phyloP scores from a whole-genome alignment of 2,797 vertebrate genomes.

The Uromys caudimaculatus region DNA sequence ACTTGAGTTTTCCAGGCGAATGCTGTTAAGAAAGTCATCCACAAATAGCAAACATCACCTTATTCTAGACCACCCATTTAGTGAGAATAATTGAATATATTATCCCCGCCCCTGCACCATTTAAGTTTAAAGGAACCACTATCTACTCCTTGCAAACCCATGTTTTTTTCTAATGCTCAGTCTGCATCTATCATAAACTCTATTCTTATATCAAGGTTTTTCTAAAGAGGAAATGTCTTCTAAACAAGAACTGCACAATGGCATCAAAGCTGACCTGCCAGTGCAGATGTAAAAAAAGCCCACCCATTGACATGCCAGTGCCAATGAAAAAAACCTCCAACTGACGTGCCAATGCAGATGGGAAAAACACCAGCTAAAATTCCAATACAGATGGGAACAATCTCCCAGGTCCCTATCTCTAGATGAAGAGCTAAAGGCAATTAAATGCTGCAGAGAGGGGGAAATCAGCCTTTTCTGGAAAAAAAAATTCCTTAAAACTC shows the following conservation, averaged over 20 bases:
- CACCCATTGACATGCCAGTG: neutral
- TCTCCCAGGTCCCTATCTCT: neutral
- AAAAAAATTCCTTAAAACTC: neutral
- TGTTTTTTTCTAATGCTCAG: neutral
- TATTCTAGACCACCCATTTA: neutral
- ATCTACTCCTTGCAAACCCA: neutral
- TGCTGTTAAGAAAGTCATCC: neutral
- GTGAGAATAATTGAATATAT: neutral
- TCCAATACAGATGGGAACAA: neutral
- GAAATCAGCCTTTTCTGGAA: no score
- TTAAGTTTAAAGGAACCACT: neutral
- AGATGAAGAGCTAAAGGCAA: neutral
- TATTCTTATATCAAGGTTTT: neutral
- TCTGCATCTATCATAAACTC: neutral
- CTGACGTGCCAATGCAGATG: neutral
- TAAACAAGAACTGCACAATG: neutral
- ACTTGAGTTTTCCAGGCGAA: neutral
- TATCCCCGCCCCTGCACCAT: neutral
- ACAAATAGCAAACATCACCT: neutral
- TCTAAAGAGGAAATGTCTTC: neutral
- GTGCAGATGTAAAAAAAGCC: neutral
- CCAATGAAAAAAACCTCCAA: neutral
- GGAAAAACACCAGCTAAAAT: no score
- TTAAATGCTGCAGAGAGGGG: neutral
- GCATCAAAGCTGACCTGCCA: neutral